These are phyloP conservation scores for Pogona vitticeps DNA, from an alignment of 2,113 vertebrate species.

Conservation along the genomic window DNA sequence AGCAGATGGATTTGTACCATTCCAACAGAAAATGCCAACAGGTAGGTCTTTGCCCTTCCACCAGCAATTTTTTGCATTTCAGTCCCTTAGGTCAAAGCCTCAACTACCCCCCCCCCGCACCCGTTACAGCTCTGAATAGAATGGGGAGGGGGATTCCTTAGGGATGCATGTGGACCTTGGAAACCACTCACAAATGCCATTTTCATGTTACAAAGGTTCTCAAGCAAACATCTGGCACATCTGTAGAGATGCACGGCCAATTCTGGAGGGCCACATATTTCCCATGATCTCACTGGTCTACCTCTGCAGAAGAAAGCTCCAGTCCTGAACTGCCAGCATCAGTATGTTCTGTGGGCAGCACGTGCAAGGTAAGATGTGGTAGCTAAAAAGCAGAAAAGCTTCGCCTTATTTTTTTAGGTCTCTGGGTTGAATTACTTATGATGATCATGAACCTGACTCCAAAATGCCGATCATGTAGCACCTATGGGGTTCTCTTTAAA, in stretches of 20 bases:
- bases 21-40: too few species aligned
- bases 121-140: too few species aligned
- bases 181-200: too few species aligned
- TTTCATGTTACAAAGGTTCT: background rate
- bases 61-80: too few species aligned
- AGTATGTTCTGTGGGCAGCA: background rate
- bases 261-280: background rate
- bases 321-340: background rate
- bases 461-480: conserved; percentile 68
- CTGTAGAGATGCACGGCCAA: background rate
- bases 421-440: conserved; percentile 32
- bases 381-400: conserved; percentile 20
- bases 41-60: too few species aligned
- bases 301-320: background rate
- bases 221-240: background rate
- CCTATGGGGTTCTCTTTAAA: conserved; percentile 66
- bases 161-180: too few species aligned
- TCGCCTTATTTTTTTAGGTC: conserved; percentile 1
- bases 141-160: background rate
- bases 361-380: background rate
- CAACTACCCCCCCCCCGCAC: too few species aligned
- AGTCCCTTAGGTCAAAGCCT: too few species aligned
- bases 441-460: conserved; percentile 45
- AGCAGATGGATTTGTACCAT: too few species aligned
- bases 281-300: background rate